These are phyloP conservation scores for Melanargia galathea DNA, from an alignment of 2,888 invertebrate genomes.

Conservation along the genomic window DNA sequence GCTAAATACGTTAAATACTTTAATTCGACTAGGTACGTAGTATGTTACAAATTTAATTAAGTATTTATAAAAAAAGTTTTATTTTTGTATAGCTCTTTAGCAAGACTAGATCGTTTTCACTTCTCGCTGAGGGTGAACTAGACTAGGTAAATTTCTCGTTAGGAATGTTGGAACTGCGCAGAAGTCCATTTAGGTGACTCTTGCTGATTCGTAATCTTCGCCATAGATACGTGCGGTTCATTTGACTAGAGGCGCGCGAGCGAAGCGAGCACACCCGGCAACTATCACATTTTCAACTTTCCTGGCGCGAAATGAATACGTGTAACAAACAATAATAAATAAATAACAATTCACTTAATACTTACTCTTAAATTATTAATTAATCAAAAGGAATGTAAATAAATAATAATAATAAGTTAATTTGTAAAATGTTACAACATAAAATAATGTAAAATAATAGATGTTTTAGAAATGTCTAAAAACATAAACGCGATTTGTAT, in stretches of 20 bases:
- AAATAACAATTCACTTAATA: constrained; percentile 47
- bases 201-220: too few species aligned
- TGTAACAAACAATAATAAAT: constrained; percentile 45
- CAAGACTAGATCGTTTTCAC: constrained; percentile 45
- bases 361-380: constrained; percentile 35
- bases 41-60: constrained; percentile 49
- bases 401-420: constrained; percentile 29
- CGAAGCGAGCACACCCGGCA: neutral
- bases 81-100: constrained; percentile 33
- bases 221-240: too few species aligned
- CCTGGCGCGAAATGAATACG: neutral
- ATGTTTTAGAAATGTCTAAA: constrained; percentile 6
- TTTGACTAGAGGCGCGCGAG: neutral
- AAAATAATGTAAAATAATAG: constrained; percentile 25
- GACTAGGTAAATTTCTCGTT: constrained; percentile 37
- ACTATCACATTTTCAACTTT: constrained; percentile 5
- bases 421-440: constrained; percentile 29
- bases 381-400: constrained; percentile 49
- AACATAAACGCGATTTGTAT: constrained; percentile 33
- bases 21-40: constrained; percentile 47
- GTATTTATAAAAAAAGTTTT: constrained; percentile 40
- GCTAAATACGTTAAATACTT: constrained; percentile 37
- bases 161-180: constrained; percentile 8
- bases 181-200: neutral
- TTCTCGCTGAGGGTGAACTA: constrained; percentile 44